These are phyloP conservation scores for Ambastaia sidthimunki DNA, from an alignment of 2,797 vertebrate species.

Conservation along the genomic window DNA sequence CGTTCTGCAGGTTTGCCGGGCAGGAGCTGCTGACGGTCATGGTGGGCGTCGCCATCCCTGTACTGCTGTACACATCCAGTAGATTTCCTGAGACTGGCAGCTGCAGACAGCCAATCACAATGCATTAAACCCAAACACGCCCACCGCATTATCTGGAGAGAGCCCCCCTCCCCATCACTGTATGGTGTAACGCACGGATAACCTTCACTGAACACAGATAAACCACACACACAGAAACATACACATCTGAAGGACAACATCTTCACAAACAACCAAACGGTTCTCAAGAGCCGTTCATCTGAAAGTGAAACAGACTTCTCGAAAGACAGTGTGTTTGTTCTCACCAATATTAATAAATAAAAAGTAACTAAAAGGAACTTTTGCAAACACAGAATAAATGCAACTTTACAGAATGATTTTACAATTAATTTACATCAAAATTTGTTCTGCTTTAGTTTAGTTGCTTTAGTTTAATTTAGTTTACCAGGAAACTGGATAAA, in stretches of 20 bases:
- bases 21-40: conserved; percentile 87
- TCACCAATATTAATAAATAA: neutral
- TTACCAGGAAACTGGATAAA: neutral
- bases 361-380: neutral
- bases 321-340: neutral
- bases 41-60: conserved; percentile 71
- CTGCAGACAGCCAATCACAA: conserved; percentile 71
- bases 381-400: neutral
- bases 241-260: conserved; percentile 27
- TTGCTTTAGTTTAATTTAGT: too few relatives aligned
- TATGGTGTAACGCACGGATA: conserved; percentile 27
- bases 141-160: conserved; percentile 29
- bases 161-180: conserved; percentile 1
- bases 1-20: conserved; percentile 80
- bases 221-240: conserved; percentile 20
- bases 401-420: too few relatives aligned
- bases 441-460: too few relatives aligned
- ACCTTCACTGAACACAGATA: conserved; percentile 37
- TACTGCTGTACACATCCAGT: conserved; percentile 79
- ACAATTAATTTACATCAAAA: neutral
- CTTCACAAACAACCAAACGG: conserved; percentile 19
- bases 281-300: neutral
- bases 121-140: neutral
- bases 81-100: conserved; percentile 82
- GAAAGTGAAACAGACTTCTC: neutral